Base-by-base conservation (phyloP, 23 tunicate genomes). In the Clavelina lepadiformis region DNA sequence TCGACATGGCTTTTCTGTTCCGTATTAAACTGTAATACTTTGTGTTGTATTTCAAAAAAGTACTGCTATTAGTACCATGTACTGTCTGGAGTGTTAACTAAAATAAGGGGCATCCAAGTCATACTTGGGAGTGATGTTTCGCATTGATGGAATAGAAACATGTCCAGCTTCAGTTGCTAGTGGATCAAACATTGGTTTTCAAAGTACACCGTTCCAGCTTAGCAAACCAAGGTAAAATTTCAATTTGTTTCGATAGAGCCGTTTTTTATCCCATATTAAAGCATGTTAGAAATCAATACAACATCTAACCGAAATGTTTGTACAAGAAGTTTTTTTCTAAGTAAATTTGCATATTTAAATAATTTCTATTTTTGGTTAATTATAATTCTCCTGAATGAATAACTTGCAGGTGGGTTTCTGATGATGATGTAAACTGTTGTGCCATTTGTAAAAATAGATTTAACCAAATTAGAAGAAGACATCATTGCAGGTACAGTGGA, bases 401-500 rank as follows among this genome's bases (percentile, higher is more conserved):
- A 21, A 47, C 20, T 75, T 50, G 30, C 44, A 85, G 94, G 31
- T 85, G 94, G 94, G 38, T 68, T 1, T 77, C 94, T 18, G 94
- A 85, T 64, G 79, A 77, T 33, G 74, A 68, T 19, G 84, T 71
- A 1, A 31, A 35, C 21, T 3, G 11, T 32, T 85, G 94, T 77
- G 75, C 55, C 2, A 61, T 85, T 53, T 85, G 94, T 51, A 52
- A 35, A 35, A 70, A 37, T 47, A 77, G 56, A 53, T 85, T 85
- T 56, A 85, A 77, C 31, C 94, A 85, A 28, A 18, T 85, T 1
- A 61, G 84, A 38, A 70, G 94, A 70, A 70, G 75, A 32, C 94
- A 85, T 78, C 94, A 85, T 63, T 85, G 94, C 74, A 85, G 94
- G 94, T 63, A 7, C 11, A 19, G 7, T 29, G n/a, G n/a, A n/a